phyloP scores from a whole-genome alignment of 2,113 vertebrate genomes.

The Nothoprocta pentlandii region DNA sequence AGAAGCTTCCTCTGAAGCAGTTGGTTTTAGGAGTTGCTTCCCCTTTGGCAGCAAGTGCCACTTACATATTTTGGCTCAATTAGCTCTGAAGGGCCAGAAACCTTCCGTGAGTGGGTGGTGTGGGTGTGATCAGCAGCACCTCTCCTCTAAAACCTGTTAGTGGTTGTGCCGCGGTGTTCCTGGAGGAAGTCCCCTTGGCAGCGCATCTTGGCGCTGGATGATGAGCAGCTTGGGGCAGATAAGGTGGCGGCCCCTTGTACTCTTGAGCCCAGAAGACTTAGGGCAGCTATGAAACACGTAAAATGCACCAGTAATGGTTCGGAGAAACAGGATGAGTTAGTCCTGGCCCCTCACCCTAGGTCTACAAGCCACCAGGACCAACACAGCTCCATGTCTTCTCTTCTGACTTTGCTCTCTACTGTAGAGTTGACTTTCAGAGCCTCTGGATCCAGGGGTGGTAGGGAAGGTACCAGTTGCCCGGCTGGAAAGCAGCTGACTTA shows the following conservation, averaged over 20 bases:
- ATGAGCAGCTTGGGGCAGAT: conserved; percentile 1
- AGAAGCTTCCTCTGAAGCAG: background rate
- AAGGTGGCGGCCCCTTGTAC: background rate
- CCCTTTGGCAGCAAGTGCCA: background rate
- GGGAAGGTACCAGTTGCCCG: background rate
- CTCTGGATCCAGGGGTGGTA: background rate
- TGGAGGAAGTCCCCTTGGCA: background rate
- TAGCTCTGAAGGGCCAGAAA: background rate
- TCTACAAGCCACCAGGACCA: background rate
- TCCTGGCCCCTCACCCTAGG: background rate
- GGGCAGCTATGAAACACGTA: background rate
- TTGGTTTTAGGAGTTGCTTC: background rate
- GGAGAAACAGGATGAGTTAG: background rate
- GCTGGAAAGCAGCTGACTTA: background rate
- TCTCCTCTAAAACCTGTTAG: background rate
- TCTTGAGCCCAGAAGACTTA: background rate
- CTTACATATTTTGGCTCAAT: background rate
- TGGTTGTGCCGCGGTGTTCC: background rate
- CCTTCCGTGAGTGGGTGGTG: background rate
- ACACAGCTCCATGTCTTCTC: background rate
- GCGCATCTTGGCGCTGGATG: rapidly evolving
- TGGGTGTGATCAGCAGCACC: background rate
- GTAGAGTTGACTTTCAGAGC: background rate
- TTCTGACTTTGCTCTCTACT: background rate
- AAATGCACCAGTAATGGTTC: background rate